Evolutionary conservation across 2,113 vertebrate species (phyloP).

Genomic region (Genyomyrus donnyi): DNA sequence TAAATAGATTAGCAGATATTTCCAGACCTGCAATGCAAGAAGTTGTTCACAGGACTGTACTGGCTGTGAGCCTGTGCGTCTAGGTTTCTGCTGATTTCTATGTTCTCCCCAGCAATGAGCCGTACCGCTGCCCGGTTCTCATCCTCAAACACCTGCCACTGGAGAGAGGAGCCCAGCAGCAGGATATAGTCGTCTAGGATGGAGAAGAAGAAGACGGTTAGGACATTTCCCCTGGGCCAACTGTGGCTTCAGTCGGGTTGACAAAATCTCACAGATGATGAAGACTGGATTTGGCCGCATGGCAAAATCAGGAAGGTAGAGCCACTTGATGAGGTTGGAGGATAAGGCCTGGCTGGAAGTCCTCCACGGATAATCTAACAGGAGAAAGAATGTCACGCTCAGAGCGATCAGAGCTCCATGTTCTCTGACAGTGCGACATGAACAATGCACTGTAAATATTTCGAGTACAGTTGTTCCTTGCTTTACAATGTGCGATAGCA

Average conservation of each 20-base stretch:
- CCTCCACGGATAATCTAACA: constrained; percentile 67
- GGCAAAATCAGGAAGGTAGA: constrained; percentile 66
- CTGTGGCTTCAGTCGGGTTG: neutral
- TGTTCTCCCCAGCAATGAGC: constrained; percentile 51
- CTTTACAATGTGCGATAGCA: neutral
- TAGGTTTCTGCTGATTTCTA: constrained; percentile 57
- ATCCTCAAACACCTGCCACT: constrained; percentile 65
- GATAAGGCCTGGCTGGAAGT: constrained; percentile 44
- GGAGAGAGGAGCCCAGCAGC: constrained; percentile 63
- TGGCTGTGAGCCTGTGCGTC: constrained; percentile 52
- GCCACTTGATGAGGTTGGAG: constrained; percentile 69
- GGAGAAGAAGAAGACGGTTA: neutral
- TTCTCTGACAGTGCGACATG: neutral
- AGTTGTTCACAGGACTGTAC: constrained; percentile 55
- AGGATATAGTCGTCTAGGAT: constrained; percentile 61
- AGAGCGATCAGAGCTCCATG: neutral
- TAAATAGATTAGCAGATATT: neutral
- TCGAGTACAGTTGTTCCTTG: neutral
- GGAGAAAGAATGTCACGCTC: neutral
- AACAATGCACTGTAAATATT: neutral
- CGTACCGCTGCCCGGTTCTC: constrained; percentile 53
- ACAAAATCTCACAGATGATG: constrained; percentile 57
- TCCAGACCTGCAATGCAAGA: constrained; percentile 52
- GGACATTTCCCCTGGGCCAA: neutral
- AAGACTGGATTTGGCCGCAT: constrained; percentile 59